These are phyloP conservation scores for Ophion slaviceki DNA, from an alignment of 2,888 invertebrate genomes.

Conservation along the genomic window DNA sequence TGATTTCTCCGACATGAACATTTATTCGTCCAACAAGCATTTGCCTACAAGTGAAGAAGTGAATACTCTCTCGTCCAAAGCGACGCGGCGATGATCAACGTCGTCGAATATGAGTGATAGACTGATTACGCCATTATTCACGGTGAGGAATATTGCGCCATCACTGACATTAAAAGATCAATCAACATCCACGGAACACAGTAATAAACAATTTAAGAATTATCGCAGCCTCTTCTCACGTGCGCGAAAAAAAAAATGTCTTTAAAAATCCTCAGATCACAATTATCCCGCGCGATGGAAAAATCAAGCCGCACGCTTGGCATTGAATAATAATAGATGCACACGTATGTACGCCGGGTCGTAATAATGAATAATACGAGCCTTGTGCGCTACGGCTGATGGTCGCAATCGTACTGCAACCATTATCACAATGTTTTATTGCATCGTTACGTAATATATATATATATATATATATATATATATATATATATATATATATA, in stretches of 20 bases:
- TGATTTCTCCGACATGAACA: too few relatives aligned
- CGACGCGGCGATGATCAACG: too few relatives aligned
- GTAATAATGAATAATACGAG: constrained; percentile 24
- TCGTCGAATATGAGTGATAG: too few relatives aligned
- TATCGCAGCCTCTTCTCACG: background rate
- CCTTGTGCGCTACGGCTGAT: constrained; percentile 17
- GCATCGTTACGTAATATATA: constrained; percentile 39
- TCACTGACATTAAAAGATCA: too few relatives aligned
- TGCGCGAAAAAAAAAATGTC: background rate
- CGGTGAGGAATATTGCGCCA: too few relatives aligned
- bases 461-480: too few relatives aligned
- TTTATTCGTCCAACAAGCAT: too few relatives aligned
- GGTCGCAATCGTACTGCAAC: constrained; percentile 20
- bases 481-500: constrained; percentile 38
- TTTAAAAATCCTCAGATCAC: background rate
- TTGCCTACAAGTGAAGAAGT: too few relatives aligned
- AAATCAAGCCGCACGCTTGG: constrained; percentile 4
- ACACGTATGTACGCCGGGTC: background rate
- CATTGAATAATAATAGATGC: constrained; percentile 31
- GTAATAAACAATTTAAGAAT: background rate
- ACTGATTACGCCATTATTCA: too few relatives aligned
- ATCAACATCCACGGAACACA: too few relatives aligned
- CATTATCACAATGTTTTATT: constrained; percentile 40
- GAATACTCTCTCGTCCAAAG: too few relatives aligned
- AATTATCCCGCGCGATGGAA: background rate